Evolutionary conservation across 2,113 vertebrate genomes (phyloP).

Genomic region (Pangasianodon gigas): DNA sequence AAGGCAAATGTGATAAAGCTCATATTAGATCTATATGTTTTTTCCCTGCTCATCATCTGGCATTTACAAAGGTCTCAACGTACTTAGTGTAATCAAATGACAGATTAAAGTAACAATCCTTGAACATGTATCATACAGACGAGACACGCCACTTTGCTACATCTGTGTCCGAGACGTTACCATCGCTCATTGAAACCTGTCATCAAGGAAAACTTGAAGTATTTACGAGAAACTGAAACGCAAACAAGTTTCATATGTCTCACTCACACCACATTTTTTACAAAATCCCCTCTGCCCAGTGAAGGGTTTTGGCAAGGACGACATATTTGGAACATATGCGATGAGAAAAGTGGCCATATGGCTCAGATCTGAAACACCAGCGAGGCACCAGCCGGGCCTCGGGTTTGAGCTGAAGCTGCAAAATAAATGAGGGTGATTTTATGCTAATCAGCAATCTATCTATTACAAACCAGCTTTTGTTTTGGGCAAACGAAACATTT

Average conservation of each 20-base stretch:
- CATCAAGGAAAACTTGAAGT: constrained; percentile 12
- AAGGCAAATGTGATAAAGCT: constrained; percentile 33
- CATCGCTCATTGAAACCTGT: not conserved
- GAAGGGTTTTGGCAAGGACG: constrained; percentile 15
- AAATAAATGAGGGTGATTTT: not conserved
- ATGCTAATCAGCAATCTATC: not conserved
- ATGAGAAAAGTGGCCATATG: constrained; percentile 44
- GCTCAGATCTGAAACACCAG: constrained; percentile 23
- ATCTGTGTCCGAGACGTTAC: not conserved
- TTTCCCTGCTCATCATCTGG: constrained; percentile 20
- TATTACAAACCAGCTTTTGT: not conserved
- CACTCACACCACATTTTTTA: constrained; percentile 27
- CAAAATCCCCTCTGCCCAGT: constrained; percentile 34
- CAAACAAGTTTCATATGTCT: constrained; percentile 38
- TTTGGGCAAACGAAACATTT: not conserved
- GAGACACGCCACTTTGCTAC: not conserved
- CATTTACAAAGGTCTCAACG: not conserved
- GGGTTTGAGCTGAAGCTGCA: not conserved
- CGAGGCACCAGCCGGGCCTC: not conserved
- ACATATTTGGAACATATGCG: constrained; percentile 38
- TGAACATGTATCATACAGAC: not conserved
- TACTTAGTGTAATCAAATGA: not conserved
- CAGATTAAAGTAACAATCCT: not conserved
- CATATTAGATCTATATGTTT: not conserved
- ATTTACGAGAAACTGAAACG: constrained; percentile 30